Conservation (phyloP, 2,113 vertebrate genomes). For the Xiphias gladius region DNA sequence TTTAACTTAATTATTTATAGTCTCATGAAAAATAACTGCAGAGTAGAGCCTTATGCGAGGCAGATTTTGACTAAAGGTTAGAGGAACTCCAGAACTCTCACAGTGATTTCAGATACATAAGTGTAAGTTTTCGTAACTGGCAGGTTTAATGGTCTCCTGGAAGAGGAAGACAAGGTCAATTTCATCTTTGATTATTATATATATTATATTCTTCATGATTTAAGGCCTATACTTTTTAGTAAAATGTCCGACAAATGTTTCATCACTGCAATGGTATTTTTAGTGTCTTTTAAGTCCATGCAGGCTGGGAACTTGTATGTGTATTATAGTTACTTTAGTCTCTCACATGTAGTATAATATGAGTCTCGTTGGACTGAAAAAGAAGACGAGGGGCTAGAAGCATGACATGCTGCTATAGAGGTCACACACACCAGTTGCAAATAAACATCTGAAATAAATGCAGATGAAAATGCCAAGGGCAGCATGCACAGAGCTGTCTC, state of each 20-base stretch:
- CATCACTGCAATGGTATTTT: background rate
- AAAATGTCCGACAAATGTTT: background rate
- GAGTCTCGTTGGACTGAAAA: background rate
- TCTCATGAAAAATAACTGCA: background rate
- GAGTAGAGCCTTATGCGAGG: background rate
- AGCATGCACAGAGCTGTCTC: background rate
- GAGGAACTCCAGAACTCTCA: background rate
- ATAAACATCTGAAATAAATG: constrained; percentile 16
- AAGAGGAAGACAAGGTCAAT: too few relatives aligned
- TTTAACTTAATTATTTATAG: background rate
- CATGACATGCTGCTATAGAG: constrained; percentile 10
- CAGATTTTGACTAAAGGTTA: background rate
- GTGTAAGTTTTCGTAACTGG: background rate
- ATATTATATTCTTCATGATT: background rate
- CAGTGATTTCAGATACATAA: background rate
- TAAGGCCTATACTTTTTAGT: background rate
- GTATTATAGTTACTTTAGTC: background rate
- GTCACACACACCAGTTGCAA: constrained; percentile 1
- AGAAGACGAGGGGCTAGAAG: constrained; percentile 1
- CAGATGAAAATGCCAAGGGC: constrained; percentile 8
- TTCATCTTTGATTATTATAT: background rate
- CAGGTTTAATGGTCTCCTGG: background rate
- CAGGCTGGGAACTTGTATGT: background rate
- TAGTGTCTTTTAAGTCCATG: background rate
- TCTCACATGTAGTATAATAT: background rate